These are phyloP conservation scores for Drosophila recens DNA, from an alignment of 2,888 invertebrate species.

Conservation along the genomic window DNA sequence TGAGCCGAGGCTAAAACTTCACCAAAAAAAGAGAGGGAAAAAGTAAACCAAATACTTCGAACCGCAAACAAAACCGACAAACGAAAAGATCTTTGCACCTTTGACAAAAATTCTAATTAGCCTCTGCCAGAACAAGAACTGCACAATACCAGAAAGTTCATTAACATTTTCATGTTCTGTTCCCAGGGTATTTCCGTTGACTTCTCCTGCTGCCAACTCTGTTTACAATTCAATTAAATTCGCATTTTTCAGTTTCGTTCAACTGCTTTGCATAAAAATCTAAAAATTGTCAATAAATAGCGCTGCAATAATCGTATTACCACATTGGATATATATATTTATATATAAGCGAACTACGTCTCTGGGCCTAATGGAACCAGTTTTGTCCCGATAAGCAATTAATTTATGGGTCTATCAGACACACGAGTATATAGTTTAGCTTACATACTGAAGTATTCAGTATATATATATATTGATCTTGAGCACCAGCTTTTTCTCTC, in stretches of 20 bases:
- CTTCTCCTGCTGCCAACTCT: constrained; percentile 41
- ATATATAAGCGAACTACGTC: constrained; percentile 14
- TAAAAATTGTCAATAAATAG: constrained; percentile 61
- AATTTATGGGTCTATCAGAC: constrained; percentile 67
- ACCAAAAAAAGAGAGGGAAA: constrained; percentile 12
- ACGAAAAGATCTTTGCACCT: constrained; percentile 58
- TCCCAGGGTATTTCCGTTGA: constrained; percentile 41
- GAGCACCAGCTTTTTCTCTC: constrained; percentile 1
- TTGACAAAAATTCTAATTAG: constrained; percentile 65
- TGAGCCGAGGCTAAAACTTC: constrained; percentile 50
- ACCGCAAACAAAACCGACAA: constrained; percentile 53
- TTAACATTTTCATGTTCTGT: constrained; percentile 43
- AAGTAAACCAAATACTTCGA: constrained; percentile 27
- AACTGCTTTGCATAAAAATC: constrained; percentile 44
- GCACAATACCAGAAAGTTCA: constrained; percentile 39
- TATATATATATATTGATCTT: constrained; percentile 15
- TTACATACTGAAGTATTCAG: background rate
- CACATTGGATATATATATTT: constrained; percentile 32
- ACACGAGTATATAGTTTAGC: constrained; percentile 13
- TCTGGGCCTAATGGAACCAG: constrained; percentile 75
- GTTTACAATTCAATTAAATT: constrained; percentile 61
- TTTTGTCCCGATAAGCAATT: constrained; percentile 68
- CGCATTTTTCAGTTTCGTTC: constrained; percentile 34
- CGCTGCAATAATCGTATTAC: constrained; percentile 27
- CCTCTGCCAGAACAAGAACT: constrained; percentile 9